These are phyloP conservation scores for Aspidiotus destructor DNA, from an alignment of 2,888 invertebrate species.

Conservation along the genomic window DNA sequence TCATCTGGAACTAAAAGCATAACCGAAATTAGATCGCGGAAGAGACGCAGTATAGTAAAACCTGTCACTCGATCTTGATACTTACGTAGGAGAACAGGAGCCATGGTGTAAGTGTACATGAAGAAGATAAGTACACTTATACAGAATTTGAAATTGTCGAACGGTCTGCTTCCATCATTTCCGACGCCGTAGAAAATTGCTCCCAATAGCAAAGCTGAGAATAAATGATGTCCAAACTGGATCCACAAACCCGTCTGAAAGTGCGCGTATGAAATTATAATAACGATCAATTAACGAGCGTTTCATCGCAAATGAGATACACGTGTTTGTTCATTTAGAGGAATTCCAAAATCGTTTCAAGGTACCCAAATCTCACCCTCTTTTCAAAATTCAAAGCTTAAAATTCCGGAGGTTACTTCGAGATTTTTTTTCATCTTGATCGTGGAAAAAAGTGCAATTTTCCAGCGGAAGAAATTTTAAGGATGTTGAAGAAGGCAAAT, in stretches of 20 bases:
- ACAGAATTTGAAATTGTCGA: constrained; percentile 54
- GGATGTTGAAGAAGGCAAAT: too few species aligned
- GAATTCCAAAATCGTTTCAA: neutral
- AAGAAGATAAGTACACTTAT: constrained; percentile 52
- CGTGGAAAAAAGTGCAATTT: too few species aligned
- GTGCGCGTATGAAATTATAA: neutral
- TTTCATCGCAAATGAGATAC: too few species aligned
- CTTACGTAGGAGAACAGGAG: constrained; percentile 52
- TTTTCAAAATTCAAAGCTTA: too few species aligned
- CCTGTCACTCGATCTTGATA: neutral
- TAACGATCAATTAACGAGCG: neutral
- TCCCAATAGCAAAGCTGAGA: constrained; percentile 49
- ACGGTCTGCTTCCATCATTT: constrained; percentile 48
- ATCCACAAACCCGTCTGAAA: constrained; percentile 48
- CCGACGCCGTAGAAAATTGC: constrained; percentile 51
- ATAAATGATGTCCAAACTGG: constrained; percentile 49
- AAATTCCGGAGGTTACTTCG: too few species aligned
- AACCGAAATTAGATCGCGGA: neutral
- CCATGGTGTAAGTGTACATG: constrained; percentile 56
- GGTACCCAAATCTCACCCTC: neutral
- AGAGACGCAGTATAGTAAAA: neutral
- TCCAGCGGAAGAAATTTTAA: too few species aligned
- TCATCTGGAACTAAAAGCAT: constrained; percentile 50
- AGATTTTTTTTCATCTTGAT: too few species aligned
- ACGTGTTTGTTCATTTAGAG: too few species aligned